Evolutionary conservation across 2,888 invertebrate species (phyloP).

Genomic region (Dryocosmus kuriphilus): DNA sequence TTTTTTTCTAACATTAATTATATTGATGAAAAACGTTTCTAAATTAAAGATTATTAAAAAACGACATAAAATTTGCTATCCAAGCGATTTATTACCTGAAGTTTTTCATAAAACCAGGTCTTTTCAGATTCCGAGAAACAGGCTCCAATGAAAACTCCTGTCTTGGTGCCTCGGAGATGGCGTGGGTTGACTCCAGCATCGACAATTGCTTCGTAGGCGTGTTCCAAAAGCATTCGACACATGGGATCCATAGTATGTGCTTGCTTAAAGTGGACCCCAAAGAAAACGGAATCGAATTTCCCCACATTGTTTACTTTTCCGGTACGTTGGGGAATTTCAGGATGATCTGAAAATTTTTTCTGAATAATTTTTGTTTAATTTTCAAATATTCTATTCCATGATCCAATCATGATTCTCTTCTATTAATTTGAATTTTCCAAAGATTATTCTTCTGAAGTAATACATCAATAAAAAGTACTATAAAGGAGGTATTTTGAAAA

Average conservation of each 20-base stretch:
- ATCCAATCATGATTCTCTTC: too few species aligned
- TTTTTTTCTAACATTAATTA: neutral
- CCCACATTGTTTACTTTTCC: conserved; percentile 86
- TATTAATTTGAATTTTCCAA: too few species aligned
- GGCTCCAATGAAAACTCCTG: conserved; percentile 87
- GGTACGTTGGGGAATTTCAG: conserved; percentile 86
- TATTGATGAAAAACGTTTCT: neutral
- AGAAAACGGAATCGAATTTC: conserved; percentile 82
- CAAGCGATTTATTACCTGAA: conserved; percentile 79
- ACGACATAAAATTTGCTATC: conserved; percentile 6
- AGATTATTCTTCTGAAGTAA: too few species aligned
- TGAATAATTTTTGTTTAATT: neutral
- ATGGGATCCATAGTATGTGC: conserved; percentile 81
- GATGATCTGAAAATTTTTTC: conserved; percentile 77
- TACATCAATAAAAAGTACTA: too few species aligned
- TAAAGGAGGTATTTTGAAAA: too few species aligned
- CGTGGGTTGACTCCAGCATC: conserved; percentile 82
- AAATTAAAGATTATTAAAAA: neutral
- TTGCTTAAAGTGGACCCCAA: conserved; percentile 80
- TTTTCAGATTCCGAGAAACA: conserved; percentile 87
- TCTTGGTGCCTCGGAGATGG: conserved; percentile 82
- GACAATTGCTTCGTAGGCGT: conserved; percentile 81
- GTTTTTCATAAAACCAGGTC: conserved; percentile 84
- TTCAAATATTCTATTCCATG: neutral
- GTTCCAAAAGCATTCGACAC: conserved; percentile 82